Evolutionary conservation across 1,140 invertebrate genomes (phyloP).

Genomic region (Brachionus asplanchnoidis): DNA sequence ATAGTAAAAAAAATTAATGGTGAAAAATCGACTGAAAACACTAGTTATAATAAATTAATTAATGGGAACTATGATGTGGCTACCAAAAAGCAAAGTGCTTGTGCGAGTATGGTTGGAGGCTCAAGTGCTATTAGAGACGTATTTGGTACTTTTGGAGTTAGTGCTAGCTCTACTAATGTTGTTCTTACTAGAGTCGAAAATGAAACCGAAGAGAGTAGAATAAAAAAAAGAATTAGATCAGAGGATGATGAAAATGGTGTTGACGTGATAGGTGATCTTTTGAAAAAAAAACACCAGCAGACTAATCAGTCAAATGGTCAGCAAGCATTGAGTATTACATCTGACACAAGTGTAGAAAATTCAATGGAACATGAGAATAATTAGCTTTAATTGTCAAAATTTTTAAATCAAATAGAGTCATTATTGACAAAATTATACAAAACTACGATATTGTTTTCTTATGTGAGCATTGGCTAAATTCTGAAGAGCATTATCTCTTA

Average conservation of each 20-base stretch:
- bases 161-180: neutral
- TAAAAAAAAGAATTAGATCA: neutral
- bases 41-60: neutral
- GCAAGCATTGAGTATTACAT: neutral
- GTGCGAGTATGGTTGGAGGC: neutral
- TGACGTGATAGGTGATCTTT: neutral
- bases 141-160: neutral
- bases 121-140: neutral
- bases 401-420: conserved; percentile 3
- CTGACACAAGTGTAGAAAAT: neutral
- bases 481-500: neutral
- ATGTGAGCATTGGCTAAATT: conserved; percentile 34
- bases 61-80: neutral
- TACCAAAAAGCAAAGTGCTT: neutral
- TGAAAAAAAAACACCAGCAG: neutral
- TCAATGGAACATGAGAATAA: neutral
- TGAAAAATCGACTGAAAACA: neutral
- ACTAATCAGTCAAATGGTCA: neutral
- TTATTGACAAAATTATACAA: conserved; percentile 15
- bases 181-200: neutral
- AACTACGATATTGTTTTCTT: conserved; percentile 7
- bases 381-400: conserved; percentile 4
- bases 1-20: neutral
- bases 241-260: neutral
- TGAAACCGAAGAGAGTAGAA: neutral